Evolutionary conservation across 2,113 vertebrate genomes (phyloP), one percentile per base, ranked within the genome.

Genomic region (Ursus arctos): DNA sequence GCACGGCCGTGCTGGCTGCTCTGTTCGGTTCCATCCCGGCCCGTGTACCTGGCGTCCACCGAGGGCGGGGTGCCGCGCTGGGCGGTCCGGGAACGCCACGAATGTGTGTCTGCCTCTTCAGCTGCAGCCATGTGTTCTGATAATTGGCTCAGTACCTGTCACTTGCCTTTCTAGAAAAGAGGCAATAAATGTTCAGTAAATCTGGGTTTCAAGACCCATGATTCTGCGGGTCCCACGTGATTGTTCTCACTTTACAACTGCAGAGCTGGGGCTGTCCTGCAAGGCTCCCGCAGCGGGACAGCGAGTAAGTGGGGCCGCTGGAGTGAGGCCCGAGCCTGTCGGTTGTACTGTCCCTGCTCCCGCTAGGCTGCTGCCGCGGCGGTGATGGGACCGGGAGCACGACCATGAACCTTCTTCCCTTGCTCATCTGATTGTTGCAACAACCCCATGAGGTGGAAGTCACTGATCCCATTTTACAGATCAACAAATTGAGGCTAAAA

Each of bases 1-100:
- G 16, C 0, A 1, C 7, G 61, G 1, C 28, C 0, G 10, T 28
- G 84, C 51, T 14, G 74, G 21, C 16, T 28, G 80, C 81, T 51
- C 31, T 22, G 3, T 36, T 33, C 7, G 69, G 49, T 4, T 40
- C 19, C 2, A 11, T 18, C 47, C 13, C 0, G 1, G 19, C 19
- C 18, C 2, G 0, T 1, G 43, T 53, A 0, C 15, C 2, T 7
- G 0, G 71, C 6, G 0, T n/a, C 47, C 4, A 0, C 12, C 0
- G 0, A 4, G 31, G 69, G 31, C 22, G 2, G 2, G 33, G 49
- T 0, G 43, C n/a, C 6, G 2, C 1, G 72, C 59, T 0, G 15
- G 31, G 31, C 16, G 2, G 4, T 2, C 28, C 0, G 3, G 7
- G 63, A 28, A n/a, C 22, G 10, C 49, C 7, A 2, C 15, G 19